Evolutionary conservation across 2,113 vertebrate genomes (phyloP).

Genomic region (Apistogramma diplotaenia): DNA sequence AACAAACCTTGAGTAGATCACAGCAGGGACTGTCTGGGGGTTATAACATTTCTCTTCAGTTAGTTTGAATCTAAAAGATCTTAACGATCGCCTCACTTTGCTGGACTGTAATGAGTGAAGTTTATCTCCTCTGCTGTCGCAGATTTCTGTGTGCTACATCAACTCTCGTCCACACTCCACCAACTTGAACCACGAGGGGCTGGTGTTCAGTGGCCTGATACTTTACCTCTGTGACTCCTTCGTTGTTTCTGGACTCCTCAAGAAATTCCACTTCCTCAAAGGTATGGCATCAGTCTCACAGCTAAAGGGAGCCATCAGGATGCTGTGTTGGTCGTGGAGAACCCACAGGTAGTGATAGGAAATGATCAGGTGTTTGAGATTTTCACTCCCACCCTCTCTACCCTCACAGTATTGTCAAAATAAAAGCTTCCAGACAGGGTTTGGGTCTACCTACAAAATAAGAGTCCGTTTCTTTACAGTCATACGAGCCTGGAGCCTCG

Average conservation of each 20-base stretch:
- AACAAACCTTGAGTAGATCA: background rate
- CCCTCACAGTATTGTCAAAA: background rate
- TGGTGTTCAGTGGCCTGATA: conserved; percentile 93
- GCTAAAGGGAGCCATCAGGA: background rate
- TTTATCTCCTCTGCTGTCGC: background rate
- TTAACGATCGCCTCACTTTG: background rate
- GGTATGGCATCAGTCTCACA: conserved; percentile 69
- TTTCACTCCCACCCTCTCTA: background rate
- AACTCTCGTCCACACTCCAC: conserved; percentile 95
- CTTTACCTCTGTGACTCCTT: conserved; percentile 98
- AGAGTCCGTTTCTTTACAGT: background rate
- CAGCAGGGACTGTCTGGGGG: background rate
- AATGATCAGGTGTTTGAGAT: background rate
- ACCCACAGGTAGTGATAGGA: background rate
- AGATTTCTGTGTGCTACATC: conserved; percentile 92
- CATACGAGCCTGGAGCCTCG: background rate
- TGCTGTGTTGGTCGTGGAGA: background rate
- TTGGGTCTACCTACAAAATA: background rate
- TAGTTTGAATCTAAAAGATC: background rate
- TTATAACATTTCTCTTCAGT: background rate
- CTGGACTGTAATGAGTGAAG: background rate
- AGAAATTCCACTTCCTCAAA: conserved; percentile 94
- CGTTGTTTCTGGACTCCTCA: conserved; percentile 90
- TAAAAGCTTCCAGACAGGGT: background rate
- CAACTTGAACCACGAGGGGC: conserved; percentile 87